phyloP scores from a whole-genome alignment of 2,113 vertebrate genomes.

The Pomatostomus ruficeps region DNA sequence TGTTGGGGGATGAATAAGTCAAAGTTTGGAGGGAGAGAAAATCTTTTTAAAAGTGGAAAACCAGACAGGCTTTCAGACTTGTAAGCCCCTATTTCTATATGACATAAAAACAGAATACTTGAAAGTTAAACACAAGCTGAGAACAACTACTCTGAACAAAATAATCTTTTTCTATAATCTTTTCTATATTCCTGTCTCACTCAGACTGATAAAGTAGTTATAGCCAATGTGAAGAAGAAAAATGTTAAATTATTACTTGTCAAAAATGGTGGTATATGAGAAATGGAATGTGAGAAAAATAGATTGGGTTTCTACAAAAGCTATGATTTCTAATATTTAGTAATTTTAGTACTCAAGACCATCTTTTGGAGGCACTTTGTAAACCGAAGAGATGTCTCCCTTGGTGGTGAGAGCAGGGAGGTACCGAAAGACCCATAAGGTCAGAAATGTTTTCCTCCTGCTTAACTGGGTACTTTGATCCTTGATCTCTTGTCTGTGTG shows the following conservation, averaged over 20 bases:
- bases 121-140: neutral
- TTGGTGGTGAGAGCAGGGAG: neutral
- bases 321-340: neutral
- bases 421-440: neutral
- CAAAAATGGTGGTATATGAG: neutral
- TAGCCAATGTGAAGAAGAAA: neutral
- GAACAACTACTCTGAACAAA: neutral
- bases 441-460: neutral
- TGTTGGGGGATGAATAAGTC: neutral
- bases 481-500: rapidly evolving
- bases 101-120: neutral
- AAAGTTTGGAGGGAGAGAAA: neutral
- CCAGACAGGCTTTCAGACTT: neutral
- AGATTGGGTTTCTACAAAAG: neutral
- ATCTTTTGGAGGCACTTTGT: neutral
- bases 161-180: neutral
- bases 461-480: neutral
- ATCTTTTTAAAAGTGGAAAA: neutral
- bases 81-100: neutral
- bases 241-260: neutral
- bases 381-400: neutral
- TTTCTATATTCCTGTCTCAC: too few species aligned
- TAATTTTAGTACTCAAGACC: neutral
- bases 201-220: neutral
- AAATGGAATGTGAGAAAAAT: neutral